Percentiles rank a stretch among this genome's conserved stretches.
Evolutionary conservation across 2,113 vertebrate species (phyloP).

Genomic region (Edolisoma coerulescens): DNA sequence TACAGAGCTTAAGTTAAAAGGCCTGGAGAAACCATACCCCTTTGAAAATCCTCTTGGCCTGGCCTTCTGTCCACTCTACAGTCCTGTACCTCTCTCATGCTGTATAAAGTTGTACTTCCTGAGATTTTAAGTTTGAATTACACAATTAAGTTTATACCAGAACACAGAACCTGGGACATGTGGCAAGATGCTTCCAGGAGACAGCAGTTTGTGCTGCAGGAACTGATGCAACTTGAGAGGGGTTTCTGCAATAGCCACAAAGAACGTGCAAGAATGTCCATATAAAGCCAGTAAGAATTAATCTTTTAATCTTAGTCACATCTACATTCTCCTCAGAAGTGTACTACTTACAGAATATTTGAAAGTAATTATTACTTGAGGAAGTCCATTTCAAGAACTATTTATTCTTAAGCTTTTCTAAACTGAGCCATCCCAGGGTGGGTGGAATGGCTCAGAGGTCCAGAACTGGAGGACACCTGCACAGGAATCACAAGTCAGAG

Average conservation of each 20-base stretch:
- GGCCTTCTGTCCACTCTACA: background rate
- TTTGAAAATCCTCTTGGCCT: background rate
- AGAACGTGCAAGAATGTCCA: background rate
- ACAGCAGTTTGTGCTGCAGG: background rate
- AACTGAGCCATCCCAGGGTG: background rate
- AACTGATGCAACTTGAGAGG: background rate
- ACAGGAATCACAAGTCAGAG: background rate
- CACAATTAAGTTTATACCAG: background rate
- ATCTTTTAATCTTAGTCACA: background rate
- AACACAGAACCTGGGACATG: background rate
- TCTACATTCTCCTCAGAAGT: background rate
- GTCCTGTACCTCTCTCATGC: background rate
- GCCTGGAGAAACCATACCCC: background rate
- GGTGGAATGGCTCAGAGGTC: background rate
- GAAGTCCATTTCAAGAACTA: background rate
- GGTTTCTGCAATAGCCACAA: background rate
- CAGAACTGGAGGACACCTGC: background rate
- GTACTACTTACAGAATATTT: background rate
- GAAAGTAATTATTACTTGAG: background rate
- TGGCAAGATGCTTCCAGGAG: background rate
- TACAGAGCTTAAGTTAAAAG: background rate
- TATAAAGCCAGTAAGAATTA: background rate
- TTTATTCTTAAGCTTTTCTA: background rate
- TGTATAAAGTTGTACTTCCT: background rate
- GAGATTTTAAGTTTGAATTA: background rate